A percentile compares a stretch with the other conserved stretches of the same genome.
Evolutionary conservation across 2,113 vertebrate genomes (phyloP).

Genomic region (Lycaon pictus): DNA sequence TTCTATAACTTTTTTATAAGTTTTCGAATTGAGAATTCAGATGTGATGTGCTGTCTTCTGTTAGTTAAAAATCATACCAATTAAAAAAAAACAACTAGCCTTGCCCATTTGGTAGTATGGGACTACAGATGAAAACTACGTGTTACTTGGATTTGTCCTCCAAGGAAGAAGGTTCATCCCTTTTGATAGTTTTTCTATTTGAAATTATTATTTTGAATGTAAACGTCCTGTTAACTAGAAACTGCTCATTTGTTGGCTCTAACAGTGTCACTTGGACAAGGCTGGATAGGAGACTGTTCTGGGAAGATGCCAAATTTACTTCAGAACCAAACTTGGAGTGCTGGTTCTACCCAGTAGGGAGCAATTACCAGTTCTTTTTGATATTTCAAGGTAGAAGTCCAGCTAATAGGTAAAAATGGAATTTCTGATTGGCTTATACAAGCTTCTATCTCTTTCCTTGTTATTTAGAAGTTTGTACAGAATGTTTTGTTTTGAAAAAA

Average conservation of each 20-base stretch:
- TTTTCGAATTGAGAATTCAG: not conserved
- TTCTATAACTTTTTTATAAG: not conserved
- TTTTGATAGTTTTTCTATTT: not conserved
- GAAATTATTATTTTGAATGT: constrained; percentile 41
- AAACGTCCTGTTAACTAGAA: not conserved
- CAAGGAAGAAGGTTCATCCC: not conserved
- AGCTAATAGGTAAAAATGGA: not conserved
- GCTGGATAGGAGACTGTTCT: not conserved
- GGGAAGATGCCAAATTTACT: not conserved
- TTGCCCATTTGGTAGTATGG: constrained; percentile 13
- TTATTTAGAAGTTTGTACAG: not conserved
- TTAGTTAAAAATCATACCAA: constrained; percentile 1
- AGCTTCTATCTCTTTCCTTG: not conserved
- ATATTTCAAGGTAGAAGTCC: not conserved
- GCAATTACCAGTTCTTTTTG: not conserved
- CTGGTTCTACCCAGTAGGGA: not conserved
- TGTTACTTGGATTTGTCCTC: constrained; percentile 74
- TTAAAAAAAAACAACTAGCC: too few species aligned
- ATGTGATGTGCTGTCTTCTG: not conserved
- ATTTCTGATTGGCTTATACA: not conserved
- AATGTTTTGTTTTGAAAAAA: not conserved
- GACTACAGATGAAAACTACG: constrained; percentile 62
- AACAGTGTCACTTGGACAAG: constrained; percentile 11
- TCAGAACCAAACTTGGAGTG: not conserved
- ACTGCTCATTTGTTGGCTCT: not conserved